These are phyloP conservation scores for Vultur gryphus DNA, from an alignment of 2,797 vertebrate species.

Conservation along the genomic window DNA sequence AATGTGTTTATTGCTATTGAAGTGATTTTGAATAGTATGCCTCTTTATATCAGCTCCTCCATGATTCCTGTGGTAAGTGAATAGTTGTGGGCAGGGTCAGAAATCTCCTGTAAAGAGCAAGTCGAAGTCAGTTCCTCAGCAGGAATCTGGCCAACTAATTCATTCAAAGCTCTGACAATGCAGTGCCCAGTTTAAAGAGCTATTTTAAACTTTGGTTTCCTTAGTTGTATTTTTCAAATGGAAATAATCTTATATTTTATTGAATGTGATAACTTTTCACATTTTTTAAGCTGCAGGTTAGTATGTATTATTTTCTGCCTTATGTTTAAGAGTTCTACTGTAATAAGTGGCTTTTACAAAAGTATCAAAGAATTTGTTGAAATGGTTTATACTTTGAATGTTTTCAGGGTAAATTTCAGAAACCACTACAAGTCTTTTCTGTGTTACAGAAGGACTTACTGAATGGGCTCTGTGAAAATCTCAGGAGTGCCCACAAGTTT, in stretches of 20 bases:
- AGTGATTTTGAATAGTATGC: not conserved
- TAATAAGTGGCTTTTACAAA: not conserved
- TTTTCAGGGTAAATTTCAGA: not conserved
- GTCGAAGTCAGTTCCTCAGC: not conserved
- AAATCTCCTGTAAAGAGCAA: not conserved
- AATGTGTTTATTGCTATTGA: not conserved
- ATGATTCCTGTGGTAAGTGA: not conserved
- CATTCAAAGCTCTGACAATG: not conserved
- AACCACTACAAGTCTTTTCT: not conserved
- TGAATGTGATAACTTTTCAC: not conserved
- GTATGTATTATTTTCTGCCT: not conserved
- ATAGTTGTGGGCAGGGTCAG: not conserved
- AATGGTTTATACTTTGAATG: not conserved
- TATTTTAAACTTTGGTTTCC: not conserved
- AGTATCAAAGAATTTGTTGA: not conserved
- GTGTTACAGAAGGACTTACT: not conserved
- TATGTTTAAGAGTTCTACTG: not conserved
- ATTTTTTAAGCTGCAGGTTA: not conserved
- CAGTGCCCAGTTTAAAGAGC: not conserved
- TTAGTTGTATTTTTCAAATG: not conserved
- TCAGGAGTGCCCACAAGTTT: not conserved
- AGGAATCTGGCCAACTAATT: not conserved
- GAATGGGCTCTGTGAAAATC: not conserved
- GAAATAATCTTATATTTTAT: not conserved
- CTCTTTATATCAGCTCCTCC: not conserved